Evolutionary conservation across 1,140 invertebrate genomes (phyloP).

Genomic region (Meteorus sp.): DNA sequence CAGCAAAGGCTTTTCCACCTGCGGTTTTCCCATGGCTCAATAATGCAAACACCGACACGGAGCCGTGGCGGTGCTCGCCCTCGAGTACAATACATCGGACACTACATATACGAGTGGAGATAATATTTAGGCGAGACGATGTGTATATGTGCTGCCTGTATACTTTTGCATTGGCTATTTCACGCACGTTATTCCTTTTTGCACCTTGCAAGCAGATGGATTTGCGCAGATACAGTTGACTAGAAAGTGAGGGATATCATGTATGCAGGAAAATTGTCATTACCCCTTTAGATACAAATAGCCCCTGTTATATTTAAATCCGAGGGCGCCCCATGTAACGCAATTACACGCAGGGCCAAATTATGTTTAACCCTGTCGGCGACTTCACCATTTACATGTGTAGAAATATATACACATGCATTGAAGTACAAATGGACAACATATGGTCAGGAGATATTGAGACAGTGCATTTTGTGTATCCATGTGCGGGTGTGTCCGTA

Average conservation of each 20-base stretch:
- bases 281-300: not conserved
- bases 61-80: conserved; percentile 26
- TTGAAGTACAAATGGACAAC: not conserved
- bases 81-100: not conserved
- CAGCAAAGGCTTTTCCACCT: conserved; percentile 32
- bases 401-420: not conserved
- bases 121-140: not conserved
- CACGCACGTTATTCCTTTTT: no score
- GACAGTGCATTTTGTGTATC: no score
- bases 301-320: conserved; percentile 21
- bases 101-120: not conserved
- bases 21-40: conserved; percentile 36
- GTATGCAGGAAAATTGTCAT: no score
- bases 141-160: conserved; percentile 4
- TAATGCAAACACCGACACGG: conserved; percentile 32
- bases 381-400: conserved; percentile 1
- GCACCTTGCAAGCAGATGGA: no score
- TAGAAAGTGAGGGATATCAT: no score
- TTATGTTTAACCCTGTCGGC: conserved; percentile 47
- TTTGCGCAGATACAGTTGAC: no score
- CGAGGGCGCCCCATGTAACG: conserved; percentile 16
- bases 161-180: no score
- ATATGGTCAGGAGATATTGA: conserved; percentile 22
- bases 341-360: conserved; percentile 39
- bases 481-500: no score